phyloP scores from a whole-genome alignment of 2,797 vertebrate genomes.

The Tokudaia muenninki region DNA sequence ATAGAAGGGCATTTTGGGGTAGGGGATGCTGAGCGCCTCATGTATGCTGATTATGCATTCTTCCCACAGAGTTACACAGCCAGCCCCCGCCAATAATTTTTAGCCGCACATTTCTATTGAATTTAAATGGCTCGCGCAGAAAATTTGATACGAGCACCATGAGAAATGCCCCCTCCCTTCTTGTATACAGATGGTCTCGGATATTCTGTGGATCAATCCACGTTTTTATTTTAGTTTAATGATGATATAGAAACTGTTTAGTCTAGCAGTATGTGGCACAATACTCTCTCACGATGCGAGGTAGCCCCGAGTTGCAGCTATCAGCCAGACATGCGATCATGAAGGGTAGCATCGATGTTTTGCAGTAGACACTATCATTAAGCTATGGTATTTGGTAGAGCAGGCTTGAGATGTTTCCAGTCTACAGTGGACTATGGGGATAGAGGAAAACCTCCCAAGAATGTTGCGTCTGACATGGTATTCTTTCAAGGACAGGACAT shows the following conservation, averaged over 20 bases:
- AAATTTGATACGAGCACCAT: neutral
- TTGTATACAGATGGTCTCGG: neutral
- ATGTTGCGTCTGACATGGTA: neutral
- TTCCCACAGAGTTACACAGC: neutral
- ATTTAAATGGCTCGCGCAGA: neutral
- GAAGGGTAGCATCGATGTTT: too few species aligned
- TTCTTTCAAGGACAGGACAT: slow-evolving; percentile 13
- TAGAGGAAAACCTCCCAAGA: slow-evolving; percentile 25
- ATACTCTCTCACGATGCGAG: neutral
- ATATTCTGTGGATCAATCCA: neutral
- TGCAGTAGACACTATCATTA: neutral
- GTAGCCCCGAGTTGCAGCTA: neutral
- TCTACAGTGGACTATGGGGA: neutral
- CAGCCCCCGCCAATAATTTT: neutral
- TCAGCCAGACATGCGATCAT: too few species aligned
- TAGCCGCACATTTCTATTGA: neutral
- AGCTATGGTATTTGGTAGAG: neutral
- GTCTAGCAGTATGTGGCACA: neutral
- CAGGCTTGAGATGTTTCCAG: neutral
- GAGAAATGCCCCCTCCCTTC: neutral
- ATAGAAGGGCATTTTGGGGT: neutral
- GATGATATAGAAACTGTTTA: neutral
- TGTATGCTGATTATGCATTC: neutral
- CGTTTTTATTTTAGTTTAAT: neutral
- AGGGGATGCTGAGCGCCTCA: neutral